Evolutionary conservation across 2,888 invertebrate genomes (phyloP), one percentile per base, ranked within the genome.

Genomic region (Terebella lapidaria): DNA sequence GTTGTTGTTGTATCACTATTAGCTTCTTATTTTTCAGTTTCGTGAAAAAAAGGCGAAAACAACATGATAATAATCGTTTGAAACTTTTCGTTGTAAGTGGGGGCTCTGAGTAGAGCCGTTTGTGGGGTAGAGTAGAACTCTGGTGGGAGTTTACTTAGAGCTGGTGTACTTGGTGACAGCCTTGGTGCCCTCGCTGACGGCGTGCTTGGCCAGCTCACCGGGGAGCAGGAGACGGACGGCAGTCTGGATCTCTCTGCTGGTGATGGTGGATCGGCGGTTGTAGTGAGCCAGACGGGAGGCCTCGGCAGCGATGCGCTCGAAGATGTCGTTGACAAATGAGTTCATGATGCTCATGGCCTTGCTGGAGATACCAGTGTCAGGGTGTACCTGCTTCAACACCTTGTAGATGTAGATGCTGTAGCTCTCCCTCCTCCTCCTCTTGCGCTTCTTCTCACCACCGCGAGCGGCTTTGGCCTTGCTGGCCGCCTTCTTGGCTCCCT

Each of bases 151-250:
- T n/a, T 46, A 56, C 27, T 55, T 59, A 66, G 70, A 69, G 68
- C 67, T 69, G 49, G 71, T 72, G 66, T 72, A 72, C 62, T 73
- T 73, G 58, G 72, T 72, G 28, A 72, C 71, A 20, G 66, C 71
- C 60, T 73, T 73, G 54, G 72, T 72, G 49, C 71, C 70, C 56
- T 71, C 71, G 42, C 61, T 63, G 35, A 72, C 86, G 0, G 89
- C 88, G 75, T 89, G 89, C 63, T 87, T 88, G 0, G 87, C 86
- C 60, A 90, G 74, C 73, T 90, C 88, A 3, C 88, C 88, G 0
- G 89, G 89, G 2, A 89, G 78, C 0, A 89, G 71, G 0, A 89
- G 81, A 47, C 86, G 84, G 0, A 88, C 85, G 0, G 88, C 88
- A 0, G 87, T 85, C 71, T 88, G 87, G 15, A 90, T 85, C 67